These are phyloP conservation scores for Calameuta pallipes DNA, from an alignment of 2,888 invertebrate species.

Conservation along the genomic window DNA sequence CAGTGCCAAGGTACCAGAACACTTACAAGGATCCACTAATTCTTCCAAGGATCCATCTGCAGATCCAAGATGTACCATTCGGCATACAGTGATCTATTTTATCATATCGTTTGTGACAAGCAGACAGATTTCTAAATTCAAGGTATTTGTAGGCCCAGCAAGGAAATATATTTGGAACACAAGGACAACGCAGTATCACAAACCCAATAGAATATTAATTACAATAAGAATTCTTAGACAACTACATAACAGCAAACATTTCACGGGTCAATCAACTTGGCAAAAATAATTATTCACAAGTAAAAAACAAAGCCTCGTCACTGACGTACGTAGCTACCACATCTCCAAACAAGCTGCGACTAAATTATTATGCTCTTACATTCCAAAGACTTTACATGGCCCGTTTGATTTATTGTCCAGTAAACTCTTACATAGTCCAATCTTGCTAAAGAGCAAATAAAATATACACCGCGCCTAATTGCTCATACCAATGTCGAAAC, in stretches of 20 bases:
- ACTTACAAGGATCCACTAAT: slow-evolving; percentile 70
- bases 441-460: background rate
- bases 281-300: background rate
- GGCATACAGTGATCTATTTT: background rate
- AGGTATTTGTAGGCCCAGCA: too few species aligned
- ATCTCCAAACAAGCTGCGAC: background rate
- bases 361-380: background rate
- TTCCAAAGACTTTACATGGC: background rate
- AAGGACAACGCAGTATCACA: background rate
- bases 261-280: background rate
- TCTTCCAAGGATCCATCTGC: slow-evolving; percentile 64
- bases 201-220: background rate
- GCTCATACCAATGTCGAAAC: background rate
- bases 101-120: background rate
- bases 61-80: background rate
- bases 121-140: background rate
- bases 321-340: background rate
- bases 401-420: background rate
- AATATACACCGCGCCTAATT: background rate
- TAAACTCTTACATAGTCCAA: background rate
- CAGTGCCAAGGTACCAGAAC: slow-evolving; percentile 69
- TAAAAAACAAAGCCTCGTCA: background rate
- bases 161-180: too few species aligned
- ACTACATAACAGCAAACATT: background rate
- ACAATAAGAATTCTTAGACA: background rate